phyloP scores from a whole-genome alignment of 2,888 invertebrate species.

The Alcis repandata region DNA sequence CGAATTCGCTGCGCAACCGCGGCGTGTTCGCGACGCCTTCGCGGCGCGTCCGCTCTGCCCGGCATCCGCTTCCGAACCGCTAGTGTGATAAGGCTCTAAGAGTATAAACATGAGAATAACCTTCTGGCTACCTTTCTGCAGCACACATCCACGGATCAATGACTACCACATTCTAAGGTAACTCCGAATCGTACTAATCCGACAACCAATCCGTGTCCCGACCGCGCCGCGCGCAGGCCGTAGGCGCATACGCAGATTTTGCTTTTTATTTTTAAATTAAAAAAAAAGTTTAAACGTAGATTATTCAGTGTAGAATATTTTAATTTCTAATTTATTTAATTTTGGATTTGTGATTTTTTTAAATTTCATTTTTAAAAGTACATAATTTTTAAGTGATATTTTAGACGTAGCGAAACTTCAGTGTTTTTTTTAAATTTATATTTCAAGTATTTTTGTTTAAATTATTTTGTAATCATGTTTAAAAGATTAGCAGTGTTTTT shows the following conservation, averaged over 20 bases:
- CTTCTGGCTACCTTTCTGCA: conserved; percentile 38
- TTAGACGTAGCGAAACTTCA: too few relatives aligned
- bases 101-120: neutral
- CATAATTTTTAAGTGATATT: too few relatives aligned
- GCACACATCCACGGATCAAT: conserved; percentile 59
- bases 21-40: too few relatives aligned
- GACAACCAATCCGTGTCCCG: conserved; percentile 47
- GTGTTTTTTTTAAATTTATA: neutral
- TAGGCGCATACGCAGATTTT: conserved; percentile 44
- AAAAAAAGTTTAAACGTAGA: conserved; percentile 1
- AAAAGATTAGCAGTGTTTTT: conserved; percentile 48
- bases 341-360: neutral
- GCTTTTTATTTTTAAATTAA: neutral
- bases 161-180: conserved; percentile 69
- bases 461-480: conserved; percentile 59
- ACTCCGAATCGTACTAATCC: conserved; percentile 52
- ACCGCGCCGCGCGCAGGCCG: conserved; percentile 52
- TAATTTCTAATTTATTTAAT: too few relatives aligned
- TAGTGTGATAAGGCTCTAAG: too few relatives aligned
- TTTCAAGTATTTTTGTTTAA: neutral
- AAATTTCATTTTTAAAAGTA: conserved; percentile 2
- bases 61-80: too few relatives aligned
- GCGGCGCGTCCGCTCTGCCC: too few relatives aligned
- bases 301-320: too few relatives aligned
- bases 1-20: too few relatives aligned